phyloP scores from a whole-genome alignment of 2,888 invertebrate genomes.

The Oxyteleia sp. region DNA sequence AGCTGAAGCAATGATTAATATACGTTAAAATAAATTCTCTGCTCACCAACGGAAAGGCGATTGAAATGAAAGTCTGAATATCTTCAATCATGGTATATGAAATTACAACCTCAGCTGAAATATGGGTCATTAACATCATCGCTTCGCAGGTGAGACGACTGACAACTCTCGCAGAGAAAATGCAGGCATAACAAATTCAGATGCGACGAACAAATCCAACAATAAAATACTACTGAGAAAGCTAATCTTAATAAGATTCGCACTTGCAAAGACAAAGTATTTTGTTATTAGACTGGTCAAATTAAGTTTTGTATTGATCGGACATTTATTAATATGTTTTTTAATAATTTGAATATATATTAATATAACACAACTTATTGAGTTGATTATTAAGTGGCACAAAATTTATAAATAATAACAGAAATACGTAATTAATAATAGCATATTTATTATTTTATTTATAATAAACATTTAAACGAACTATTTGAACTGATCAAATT shows the following conservation, averaged over 20 bases:
- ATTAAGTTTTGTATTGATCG: too few species aligned
- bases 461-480: too few species aligned
- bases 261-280: constrained; percentile 15
- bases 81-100: constrained; percentile 47
- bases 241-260: constrained; percentile 47
- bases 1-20: constrained; percentile 38
- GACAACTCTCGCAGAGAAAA: constrained; percentile 68
- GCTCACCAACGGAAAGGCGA: constrained; percentile 20
- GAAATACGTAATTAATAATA: too few species aligned
- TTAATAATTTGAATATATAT: too few species aligned
- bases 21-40: constrained; percentile 25
- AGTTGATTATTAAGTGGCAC: too few species aligned
- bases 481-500: too few species aligned
- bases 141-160: constrained; percentile 60
- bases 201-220: constrained; percentile 41
- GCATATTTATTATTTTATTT: too few species aligned
- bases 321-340: too few species aligned
- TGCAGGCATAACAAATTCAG: constrained; percentile 50
- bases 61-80: constrained; percentile 62
- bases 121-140: constrained; percentile 60
- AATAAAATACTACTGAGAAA: constrained; percentile 54
- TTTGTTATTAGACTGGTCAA: too few species aligned
- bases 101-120: constrained; percentile 40
- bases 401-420: too few species aligned
- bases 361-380: too few species aligned